Evolutionary conservation across 37 sponge, comb jelly and placozoan species (phyloP).

Genomic region (Cladorhizidae sp.): DNA sequence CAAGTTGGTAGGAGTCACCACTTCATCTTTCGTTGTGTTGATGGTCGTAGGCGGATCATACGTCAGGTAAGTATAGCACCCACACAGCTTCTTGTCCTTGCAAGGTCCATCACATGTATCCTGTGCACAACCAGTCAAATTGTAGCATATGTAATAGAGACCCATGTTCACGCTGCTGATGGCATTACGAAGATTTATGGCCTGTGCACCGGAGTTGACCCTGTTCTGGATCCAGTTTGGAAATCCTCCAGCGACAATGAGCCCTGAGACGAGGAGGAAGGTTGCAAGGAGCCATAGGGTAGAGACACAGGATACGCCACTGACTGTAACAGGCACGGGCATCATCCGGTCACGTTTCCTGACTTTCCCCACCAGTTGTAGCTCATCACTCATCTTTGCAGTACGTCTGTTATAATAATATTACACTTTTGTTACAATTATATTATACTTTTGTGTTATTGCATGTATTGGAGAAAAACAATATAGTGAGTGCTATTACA

Average conservation of each 20-base stretch:
- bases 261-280: constrained; percentile 41
- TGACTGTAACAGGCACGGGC: constrained; percentile 65
- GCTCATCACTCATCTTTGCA: background rate
- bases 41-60: constrained; percentile 3
- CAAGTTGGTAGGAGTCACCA: background rate
- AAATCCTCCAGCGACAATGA: constrained; percentile 53
- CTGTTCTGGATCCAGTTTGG: constrained; percentile 41
- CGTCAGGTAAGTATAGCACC: constrained; percentile 5
- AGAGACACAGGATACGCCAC: constrained; percentile 66
- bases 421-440: no score
- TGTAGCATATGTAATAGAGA: constrained; percentile 41
- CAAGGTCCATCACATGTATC: background rate
- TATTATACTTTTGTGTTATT: no score
- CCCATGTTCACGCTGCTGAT: constrained; percentile 34
- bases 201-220: background rate
- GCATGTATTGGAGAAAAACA: no score
- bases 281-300: constrained; percentile 54
- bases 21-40: background rate
- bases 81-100: background rate
- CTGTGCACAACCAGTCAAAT: background rate
- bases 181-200: background rate
- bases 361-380: background rate
- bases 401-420: no score
- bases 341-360: constrained; percentile 10
- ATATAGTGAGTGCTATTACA: no score